Base-by-base conservation (phyloP, 1,140 invertebrate species). In the Alviniconcha marisindica region DNA sequence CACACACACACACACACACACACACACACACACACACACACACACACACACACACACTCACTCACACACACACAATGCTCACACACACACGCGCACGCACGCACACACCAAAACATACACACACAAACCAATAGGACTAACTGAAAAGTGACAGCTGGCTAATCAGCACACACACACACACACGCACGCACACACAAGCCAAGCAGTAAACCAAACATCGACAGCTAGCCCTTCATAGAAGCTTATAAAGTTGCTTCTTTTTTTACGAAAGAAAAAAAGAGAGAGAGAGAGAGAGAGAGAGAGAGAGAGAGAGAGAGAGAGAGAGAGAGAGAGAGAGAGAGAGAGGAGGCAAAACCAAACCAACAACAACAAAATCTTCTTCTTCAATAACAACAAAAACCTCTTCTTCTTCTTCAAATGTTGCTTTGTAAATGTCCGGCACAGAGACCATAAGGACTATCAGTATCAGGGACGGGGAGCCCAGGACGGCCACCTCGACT, bases 31-130 rank as follows among this genome's bases (percentile, higher is more conserved):
- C 5, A 48, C 44, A 48, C 44, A 48, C 44, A 48, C 44, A 48
- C 44, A 48, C 44, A 48, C 44, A 48, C 44, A 48, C 44, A 48
- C 44, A 48, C 44, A 48, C 44, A 48, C 44, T 10, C 44, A 48
- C 44, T 10, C 44, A 48, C 44, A 48, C 44, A 48, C 44, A 48
- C 44, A 5, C 44, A 48, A 15, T 31, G 10, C 71, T 42, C 71
- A 74, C 71, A 74, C 71, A 74, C 71, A 74, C 38, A 44, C 38
- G 24, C 60, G 24, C 60, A 63, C 60, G 24, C 24, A 63, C 60
- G 24, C 60, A 63, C 60, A 63, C 71, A 42, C 73, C 14, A 28
- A 76, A 24, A 33, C 31, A 36, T 31, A 69, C 63, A 69, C 31
- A 69, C 63, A 69, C 63, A 60, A 56, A 24, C 21, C 21, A 60